Evolutionary conservation across 1,140 invertebrate genomes (phyloP), one percentile per base, ranked within the genome.

Genomic region (Brachionus koreanus): DNA sequence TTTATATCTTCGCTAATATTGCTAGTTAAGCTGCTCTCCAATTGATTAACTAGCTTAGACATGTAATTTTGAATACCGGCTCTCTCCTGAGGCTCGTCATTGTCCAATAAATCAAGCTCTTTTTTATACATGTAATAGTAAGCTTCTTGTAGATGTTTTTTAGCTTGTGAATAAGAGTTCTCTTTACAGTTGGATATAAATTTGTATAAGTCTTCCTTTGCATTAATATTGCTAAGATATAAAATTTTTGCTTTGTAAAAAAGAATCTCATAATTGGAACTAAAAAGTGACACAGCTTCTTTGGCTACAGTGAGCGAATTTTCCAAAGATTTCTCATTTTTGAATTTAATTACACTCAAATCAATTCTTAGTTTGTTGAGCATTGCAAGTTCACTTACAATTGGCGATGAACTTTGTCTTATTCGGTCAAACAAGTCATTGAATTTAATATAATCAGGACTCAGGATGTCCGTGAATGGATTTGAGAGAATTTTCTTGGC

Each of bases 381-480:
- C 39, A 25, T 25, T 19, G 10, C 37, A 46, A 46, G 23, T 46
- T 74, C 19, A 46, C 43, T 74, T 23, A 46, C 2, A 7, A 10
- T 46, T 5, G 39, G 39, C 3, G 37, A 25, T 10, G 69, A 46
- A 10, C 25, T 23, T 25, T 9, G 12, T 35, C 43, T 25, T 25
- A 74, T n/a, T 46, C 42, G n/a, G 7, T 74, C 69, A 46, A 74
- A 74, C 9, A 74, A n/a, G 25, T 74, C 69, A 46, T 74, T 74
- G 29, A 74, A 74, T 46, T 46, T 43, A 5, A 46, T 74, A 19
- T 74, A 74, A 74, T 74, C 69, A 7, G 69, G 19, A 29, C 23
- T 46, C 0, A 74, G 6, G 2, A 74, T 23, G 23, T 74, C 69
- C 0, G 69, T 46, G 23, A 19, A 7, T 46, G 19, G 12, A 25